Conservation (phyloP, 2,113 vertebrate species). For the Limanda limanda region DNA sequence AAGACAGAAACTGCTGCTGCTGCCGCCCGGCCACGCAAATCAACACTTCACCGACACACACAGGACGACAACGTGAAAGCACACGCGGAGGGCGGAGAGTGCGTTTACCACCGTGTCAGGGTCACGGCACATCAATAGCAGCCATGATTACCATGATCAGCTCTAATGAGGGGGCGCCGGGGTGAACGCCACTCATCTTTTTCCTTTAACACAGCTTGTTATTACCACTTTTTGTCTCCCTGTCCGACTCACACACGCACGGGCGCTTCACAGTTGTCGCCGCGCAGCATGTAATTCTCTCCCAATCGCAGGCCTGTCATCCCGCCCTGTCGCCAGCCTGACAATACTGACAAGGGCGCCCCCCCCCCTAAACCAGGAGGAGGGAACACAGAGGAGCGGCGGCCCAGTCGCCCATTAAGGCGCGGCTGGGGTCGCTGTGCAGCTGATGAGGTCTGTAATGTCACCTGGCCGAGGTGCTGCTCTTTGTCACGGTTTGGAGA, state of each 20-base stretch:
- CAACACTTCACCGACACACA: constrained; percentile 34
- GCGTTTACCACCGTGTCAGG: constrained; percentile 45
- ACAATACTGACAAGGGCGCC: constrained; percentile 14
- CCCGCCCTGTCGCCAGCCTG: constrained; percentile 40
- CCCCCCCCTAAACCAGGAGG: constrained; percentile 22
- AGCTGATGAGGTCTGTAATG: constrained; percentile 61
- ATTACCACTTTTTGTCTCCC: constrained; percentile 61
- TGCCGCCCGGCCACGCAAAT: constrained; percentile 43
- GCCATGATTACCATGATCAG: constrained; percentile 74
- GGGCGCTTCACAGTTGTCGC: constrained; percentile 17
- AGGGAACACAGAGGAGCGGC: constrained; percentile 9
- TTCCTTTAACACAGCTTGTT: constrained; percentile 62
- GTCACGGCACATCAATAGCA: constrained; percentile 66
- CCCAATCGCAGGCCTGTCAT: constrained; percentile 64
- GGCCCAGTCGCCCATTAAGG: background rate
- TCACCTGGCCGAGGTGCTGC: constrained; percentile 25
- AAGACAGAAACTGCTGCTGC: constrained; percentile 41
- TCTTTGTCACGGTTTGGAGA: constrained; percentile 5
- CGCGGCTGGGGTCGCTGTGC: constrained; percentile 43
- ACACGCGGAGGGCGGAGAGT: constrained; percentile 19
- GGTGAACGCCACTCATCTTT: constrained; percentile 53
- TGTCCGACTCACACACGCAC: constrained; percentile 33
- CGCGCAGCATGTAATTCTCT: constrained; percentile 61
- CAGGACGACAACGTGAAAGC: constrained; percentile 30
- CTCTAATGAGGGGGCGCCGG: constrained; percentile 66